Conservation (phyloP, 1,140 invertebrate species). For the Bombus fervidus region DNA sequence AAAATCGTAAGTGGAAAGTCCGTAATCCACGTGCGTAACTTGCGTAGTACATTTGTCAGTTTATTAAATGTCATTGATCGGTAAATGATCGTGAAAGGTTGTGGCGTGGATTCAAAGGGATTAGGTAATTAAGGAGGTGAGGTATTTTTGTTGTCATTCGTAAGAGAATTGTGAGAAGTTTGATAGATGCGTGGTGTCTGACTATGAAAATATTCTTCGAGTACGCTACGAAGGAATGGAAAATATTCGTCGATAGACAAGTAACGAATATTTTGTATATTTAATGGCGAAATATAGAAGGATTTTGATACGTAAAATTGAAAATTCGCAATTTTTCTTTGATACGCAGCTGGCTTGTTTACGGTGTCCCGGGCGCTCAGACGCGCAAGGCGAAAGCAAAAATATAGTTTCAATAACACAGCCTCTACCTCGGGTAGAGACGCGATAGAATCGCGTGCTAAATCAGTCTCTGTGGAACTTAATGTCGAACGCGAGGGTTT, state of each 20-base stretch:
- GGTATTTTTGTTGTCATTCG: background rate
- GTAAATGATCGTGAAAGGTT: background rate
- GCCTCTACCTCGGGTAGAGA: background rate
- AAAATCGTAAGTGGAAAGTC: too few species aligned
- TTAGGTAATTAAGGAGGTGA: too few species aligned
- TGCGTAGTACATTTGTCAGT: background rate
- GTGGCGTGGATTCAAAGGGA: background rate
- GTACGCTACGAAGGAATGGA: background rate
- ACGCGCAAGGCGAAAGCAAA: background rate
- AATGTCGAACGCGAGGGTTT: background rate
- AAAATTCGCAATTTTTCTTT: background rate
- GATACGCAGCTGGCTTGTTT: background rate
- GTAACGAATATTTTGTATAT: background rate
- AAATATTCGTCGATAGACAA: background rate
- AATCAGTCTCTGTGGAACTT: background rate
- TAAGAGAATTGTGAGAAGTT: background rate
- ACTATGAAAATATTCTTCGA: background rate
- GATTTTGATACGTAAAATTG: background rate
- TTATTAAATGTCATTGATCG: background rate
- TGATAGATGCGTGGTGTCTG: background rate
- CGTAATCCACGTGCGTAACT: background rate
- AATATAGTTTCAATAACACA: conserved; percentile 16
- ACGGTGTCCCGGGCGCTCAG: background rate
- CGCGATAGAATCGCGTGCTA: background rate
- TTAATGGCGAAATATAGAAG: background rate